Evolutionary conservation across 2,888 invertebrate species (phyloP).

Genomic region (Epinotia ramella): DNA sequence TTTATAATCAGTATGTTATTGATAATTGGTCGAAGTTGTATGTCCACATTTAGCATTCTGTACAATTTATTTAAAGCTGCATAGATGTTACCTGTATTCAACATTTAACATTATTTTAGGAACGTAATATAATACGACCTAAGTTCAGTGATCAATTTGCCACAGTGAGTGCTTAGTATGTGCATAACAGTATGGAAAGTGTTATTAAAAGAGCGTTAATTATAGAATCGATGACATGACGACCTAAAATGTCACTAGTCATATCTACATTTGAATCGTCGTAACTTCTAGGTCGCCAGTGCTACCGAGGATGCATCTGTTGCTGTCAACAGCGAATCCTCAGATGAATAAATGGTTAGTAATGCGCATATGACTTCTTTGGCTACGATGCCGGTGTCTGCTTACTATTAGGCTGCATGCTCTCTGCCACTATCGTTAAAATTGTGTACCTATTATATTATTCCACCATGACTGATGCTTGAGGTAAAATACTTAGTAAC

Average conservation of each 20-base stretch:
- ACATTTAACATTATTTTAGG: conserved; percentile 43
- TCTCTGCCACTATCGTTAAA: background rate
- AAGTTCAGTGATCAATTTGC: conserved; percentile 32
- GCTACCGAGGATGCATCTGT: too few species aligned
- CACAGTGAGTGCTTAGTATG: background rate
- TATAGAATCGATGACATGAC: background rate
- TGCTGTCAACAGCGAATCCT: too few species aligned
- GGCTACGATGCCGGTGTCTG: background rate
- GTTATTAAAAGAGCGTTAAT: background rate
- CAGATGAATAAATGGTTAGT: too few species aligned
- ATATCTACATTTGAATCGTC: background rate
- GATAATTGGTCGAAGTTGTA: conserved; percentile 25
- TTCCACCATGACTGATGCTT: background rate
- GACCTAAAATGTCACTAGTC: background rate
- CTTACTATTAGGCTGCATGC: too few species aligned
- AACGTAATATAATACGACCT: conserved; percentile 28
- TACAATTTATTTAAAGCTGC: conserved; percentile 39
- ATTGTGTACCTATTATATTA: background rate
- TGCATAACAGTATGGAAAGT: background rate
- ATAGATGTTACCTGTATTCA: conserved; percentile 42
- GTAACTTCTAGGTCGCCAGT: background rate
- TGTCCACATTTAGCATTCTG: conserved; percentile 36
- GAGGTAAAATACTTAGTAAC: background rate
- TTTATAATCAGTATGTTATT: conserved; percentile 32
- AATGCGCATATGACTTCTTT: too few species aligned